These are phyloP conservation scores for Felis catus DNA, from an alignment of 2,113 vertebrate genomes.

Conservation along the genomic window F.catus_Fca126_mat1.0 CM031415.1:94982501-94983000, in stretches of 20 bases:
- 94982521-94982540: not conserved
- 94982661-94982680: not conserved
- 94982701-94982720: not conserved
- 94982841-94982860: not conserved
- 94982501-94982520: not conserved
- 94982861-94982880: not conserved
- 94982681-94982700: not conserved
- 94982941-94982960: not conserved
- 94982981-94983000: no score
- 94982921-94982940: not conserved
- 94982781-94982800: not conserved
- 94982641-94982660: not conserved
- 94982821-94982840: not conserved
- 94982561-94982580: not conserved
- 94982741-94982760: not conserved
- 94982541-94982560: not conserved
- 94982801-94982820: not conserved
- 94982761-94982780: not conserved
- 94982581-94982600: not conserved
- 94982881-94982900: not conserved
- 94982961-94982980: not conserved
- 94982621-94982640: not conserved
- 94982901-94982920: not conserved
- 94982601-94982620: not conserved
- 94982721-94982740: not conserved